A percentile compares a stretch with the other conserved stretches of the same genome.
These are phyloP conservation scores for Pharmacophagus antenor DNA, from an alignment of 2,888 invertebrate genomes.

Conservation along the genomic window DNA sequence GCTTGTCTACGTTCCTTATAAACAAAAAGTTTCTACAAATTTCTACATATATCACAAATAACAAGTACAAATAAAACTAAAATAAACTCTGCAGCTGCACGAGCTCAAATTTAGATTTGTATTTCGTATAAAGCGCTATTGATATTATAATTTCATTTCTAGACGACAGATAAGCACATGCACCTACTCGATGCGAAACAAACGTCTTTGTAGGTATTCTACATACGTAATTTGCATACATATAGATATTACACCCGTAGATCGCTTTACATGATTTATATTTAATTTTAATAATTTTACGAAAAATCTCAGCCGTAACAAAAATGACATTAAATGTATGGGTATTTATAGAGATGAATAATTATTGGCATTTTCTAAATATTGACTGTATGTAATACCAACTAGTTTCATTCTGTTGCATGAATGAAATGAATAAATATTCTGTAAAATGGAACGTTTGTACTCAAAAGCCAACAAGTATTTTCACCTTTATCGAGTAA, in stretches of 20 bases:
- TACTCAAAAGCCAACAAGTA: slow-evolving; percentile 2
- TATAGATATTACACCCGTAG: no score
- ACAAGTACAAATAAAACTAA: not conserved
- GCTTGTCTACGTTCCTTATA: no score
- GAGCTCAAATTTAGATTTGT: not conserved
- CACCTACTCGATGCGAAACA: not conserved
- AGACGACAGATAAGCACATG: not conserved
- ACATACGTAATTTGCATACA: no score
- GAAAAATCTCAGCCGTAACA: not conserved
- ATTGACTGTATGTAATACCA: no score
- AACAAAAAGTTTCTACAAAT: not conserved
- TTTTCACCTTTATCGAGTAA: slow-evolving; percentile 17
- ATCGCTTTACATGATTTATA: not conserved
- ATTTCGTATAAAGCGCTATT: not conserved
- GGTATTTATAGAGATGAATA: no score
- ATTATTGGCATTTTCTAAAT: no score
- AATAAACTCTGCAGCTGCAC: not conserved
- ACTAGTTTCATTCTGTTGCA: not conserved
- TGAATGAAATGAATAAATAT: not conserved
- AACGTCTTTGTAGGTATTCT: not conserved
- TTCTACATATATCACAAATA: not conserved
- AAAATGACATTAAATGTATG: not conserved
- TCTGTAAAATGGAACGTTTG: not conserved
- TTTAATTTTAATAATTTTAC: not conserved
- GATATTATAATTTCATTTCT: slow-evolving; percentile 1